A percentile compares a stretch with the other conserved stretches of the same genome.
Conservation (phyloP, 2,888 invertebrate genomes). For the Fragum fragum region DNA sequence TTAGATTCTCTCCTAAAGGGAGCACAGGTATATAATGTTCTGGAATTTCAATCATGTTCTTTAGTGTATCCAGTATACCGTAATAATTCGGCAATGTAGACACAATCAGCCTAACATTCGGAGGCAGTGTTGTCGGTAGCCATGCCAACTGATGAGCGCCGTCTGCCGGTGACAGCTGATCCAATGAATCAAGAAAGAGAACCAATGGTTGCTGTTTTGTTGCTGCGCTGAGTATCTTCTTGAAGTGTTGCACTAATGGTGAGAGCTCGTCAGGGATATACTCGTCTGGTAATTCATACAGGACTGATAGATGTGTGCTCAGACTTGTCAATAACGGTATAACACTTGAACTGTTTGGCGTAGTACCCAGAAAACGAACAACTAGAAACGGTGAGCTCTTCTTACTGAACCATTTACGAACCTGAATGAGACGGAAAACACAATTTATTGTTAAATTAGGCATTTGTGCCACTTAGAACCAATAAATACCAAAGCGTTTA, state of each 20-base stretch:
- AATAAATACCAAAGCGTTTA: too few species aligned
- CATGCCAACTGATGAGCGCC: constrained; percentile 98
- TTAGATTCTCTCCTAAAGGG: constrained; percentile 95
- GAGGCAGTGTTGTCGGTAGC: constrained; percentile 96
- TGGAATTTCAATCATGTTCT: constrained; percentile 76
- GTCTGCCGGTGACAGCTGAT: constrained; percentile 97
- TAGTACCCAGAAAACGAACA: constrained; percentile 97
- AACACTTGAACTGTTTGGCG: constrained; percentile 97
- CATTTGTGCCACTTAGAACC: too few species aligned
- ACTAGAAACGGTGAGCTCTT: constrained; percentile 91
- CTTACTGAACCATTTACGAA: constrained; percentile 70
- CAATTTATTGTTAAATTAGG: too few species aligned
- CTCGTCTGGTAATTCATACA: constrained; percentile 88
- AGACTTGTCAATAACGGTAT: constrained; percentile 98
- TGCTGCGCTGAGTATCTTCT: constrained; percentile 92
- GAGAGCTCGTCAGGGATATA: constrained; percentile 98
- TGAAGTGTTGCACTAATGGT: constrained; percentile 98
- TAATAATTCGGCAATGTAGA: constrained; percentile 88
- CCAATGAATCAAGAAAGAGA: constrained; percentile 97
- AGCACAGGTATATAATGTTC: constrained; percentile 81
- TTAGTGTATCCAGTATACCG: constrained; percentile 79
- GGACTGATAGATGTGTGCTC: constrained; percentile 95
- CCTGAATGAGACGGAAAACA: too few species aligned
- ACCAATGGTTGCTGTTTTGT: constrained; percentile 91
- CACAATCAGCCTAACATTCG: constrained; percentile 96